Evolutionary conservation across 2,888 invertebrate species (phyloP).

Genomic region (Germaria angustata): DNA sequence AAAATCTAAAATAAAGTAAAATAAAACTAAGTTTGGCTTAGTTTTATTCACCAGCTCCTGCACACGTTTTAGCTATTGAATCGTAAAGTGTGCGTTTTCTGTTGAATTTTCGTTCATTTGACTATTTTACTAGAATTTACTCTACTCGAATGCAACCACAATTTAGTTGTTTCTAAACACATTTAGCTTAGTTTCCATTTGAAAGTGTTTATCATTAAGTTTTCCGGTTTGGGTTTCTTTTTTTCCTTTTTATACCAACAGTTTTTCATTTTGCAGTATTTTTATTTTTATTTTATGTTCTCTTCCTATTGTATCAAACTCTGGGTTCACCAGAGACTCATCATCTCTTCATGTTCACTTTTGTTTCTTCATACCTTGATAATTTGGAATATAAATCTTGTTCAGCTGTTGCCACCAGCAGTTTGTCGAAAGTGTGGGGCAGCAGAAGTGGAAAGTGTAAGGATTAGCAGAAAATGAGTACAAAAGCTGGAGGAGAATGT

Average conservation of each 20-base stretch:
- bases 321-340: slow-evolving; percentile 37
- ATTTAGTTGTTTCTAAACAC: slow-evolving; percentile 44
- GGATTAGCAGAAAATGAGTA: neutral
- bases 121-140: too few species aligned
- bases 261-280: slow-evolving; percentile 6
- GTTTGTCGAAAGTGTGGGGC: neutral
- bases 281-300: neutral
- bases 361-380: neutral
- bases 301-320: neutral
- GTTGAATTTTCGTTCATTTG: too few species aligned
- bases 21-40: too few species aligned
- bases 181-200: slow-evolving; percentile 58
- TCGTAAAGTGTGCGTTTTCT: too few species aligned
- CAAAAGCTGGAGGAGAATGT: neutral
- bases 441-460: neutral
- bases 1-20: too few species aligned
- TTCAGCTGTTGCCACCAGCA: slow-evolving; percentile 10
- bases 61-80: too few species aligned
- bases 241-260: slow-evolving; percentile 5
- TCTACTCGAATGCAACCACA: neutral
- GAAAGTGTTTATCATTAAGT: slow-evolving; percentile 62
- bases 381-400: slow-evolving; percentile 9
- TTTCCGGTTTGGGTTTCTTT: slow-evolving; percentile 39
- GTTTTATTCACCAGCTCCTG: too few species aligned
- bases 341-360: slow-evolving; percentile 46